Evolutionary conservation across 2,113 vertebrate genomes (phyloP).

Genomic region (Phodopus roborovskii): DNA sequence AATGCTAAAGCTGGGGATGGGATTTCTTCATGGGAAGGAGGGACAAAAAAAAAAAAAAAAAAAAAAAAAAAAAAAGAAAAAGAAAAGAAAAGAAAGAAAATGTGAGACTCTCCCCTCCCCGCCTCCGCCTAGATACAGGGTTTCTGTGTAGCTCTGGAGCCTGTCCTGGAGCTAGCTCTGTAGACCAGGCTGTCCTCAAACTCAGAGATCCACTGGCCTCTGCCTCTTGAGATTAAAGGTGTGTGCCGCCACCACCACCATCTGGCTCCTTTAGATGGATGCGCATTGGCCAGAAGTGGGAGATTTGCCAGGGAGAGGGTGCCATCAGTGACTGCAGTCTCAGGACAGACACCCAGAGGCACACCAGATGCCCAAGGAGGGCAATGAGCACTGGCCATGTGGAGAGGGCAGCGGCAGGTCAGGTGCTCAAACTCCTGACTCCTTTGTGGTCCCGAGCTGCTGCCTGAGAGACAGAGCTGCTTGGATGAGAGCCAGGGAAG

Average conservation of each 20-base stretch:
- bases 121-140: no score
- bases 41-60: not conserved
- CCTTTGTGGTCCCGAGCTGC: not conserved
- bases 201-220: no score
- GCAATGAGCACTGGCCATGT: rapidly evolving
- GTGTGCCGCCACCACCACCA: no score
- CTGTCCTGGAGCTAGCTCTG: no score
- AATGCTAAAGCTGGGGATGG: not conserved
- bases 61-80: no score
- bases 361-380: not conserved
- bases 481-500: constrained; percentile 81
- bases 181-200: no score
- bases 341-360: not conserved
- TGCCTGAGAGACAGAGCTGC: constrained; percentile 69
- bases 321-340: not conserved
- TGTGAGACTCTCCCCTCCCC: no score
- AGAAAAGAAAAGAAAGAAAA: no score
- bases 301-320: not conserved
- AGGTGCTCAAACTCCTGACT: not conserved
- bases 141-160: no score
- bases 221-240: no score
- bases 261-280: not conserved
- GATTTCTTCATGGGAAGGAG: not conserved
- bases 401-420: not conserved
- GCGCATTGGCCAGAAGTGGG: not conserved